Evolutionary conservation across 2,113 vertebrate species (phyloP).

Genomic region (Sturnus vulgaris): DNA sequence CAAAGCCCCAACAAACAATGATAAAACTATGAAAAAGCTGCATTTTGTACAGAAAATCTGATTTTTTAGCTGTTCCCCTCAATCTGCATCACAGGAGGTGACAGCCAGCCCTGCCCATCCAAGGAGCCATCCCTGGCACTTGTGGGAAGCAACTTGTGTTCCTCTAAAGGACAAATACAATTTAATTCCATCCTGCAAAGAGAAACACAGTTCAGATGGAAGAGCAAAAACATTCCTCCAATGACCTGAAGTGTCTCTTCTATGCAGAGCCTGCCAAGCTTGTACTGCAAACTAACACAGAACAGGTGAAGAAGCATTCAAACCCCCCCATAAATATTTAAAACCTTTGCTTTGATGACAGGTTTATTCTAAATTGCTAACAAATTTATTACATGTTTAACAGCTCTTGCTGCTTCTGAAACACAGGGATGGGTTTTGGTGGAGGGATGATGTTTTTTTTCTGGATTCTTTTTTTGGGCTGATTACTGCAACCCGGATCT

Average conservation of each 20-base stretch:
- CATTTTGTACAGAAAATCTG: background rate
- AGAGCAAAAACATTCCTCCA: background rate
- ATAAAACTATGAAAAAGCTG: background rate
- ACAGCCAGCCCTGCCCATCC: background rate
- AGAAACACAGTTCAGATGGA: background rate
- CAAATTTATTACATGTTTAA: background rate
- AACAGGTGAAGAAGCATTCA: background rate
- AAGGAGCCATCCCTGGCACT: background rate
- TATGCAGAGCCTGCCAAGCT: background rate
- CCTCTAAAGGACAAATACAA: background rate
- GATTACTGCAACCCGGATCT: background rate
- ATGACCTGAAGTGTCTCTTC: background rate
- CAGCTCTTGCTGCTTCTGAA: background rate
- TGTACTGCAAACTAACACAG: background rate
- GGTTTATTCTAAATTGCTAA: background rate
- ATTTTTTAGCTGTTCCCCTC: background rate
- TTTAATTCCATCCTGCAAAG: background rate
- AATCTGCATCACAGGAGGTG: background rate
- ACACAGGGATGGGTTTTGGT: accelerated
- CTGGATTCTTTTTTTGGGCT: background rate
- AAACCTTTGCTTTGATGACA: background rate
- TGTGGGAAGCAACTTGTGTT: background rate
- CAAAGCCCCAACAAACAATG: background rate
- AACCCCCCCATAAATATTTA: background rate
- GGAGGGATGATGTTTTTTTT: background rate